Conservation (phyloP, 2,888 invertebrate genomes). For the Aromia moschata region DNA sequence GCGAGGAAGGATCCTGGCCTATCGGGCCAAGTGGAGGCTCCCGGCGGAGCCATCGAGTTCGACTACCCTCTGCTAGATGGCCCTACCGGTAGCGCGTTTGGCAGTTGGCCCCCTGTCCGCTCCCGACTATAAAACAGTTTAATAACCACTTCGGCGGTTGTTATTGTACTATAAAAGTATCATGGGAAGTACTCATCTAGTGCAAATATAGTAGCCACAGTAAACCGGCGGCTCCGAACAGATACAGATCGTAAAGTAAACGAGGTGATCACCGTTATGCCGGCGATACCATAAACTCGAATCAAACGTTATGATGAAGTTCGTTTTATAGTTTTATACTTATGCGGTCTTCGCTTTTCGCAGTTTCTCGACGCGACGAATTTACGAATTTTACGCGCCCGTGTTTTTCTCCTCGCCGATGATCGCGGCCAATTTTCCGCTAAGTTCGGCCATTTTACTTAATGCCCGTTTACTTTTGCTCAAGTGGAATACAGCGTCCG, state of each 20-base stretch:
- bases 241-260: conserved; percentile 58
- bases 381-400: conserved; percentile 3
- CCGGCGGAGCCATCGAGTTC: background rate
- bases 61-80: conserved; percentile 37
- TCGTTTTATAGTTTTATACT: conserved; percentile 49
- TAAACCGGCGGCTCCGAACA: conserved; percentile 40
- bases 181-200: conserved; percentile 58
- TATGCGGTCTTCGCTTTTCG: conserved; percentile 24
- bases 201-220: conserved; percentile 56
- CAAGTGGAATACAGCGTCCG: too few species aligned
- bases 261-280: conserved; percentile 51
- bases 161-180: conserved; percentile 63
- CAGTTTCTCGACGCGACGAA: conserved; percentile 5
- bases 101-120: conserved; percentile 10
- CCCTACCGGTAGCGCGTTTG: conserved; percentile 25
- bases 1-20: background rate
- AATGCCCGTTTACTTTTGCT: too few species aligned
- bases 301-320: conserved; percentile 53
- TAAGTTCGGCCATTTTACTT: too few species aligned
- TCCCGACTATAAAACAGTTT: conserved; percentile 57
- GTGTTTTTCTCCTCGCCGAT: too few species aligned
- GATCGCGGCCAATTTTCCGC: too few species aligned
- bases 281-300: conserved; percentile 44
- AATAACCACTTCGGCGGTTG: conserved; percentile 61
- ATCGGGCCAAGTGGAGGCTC: background rate